Conservation (phyloP, 1,140 invertebrate species). For the Atta colombica region DNA sequence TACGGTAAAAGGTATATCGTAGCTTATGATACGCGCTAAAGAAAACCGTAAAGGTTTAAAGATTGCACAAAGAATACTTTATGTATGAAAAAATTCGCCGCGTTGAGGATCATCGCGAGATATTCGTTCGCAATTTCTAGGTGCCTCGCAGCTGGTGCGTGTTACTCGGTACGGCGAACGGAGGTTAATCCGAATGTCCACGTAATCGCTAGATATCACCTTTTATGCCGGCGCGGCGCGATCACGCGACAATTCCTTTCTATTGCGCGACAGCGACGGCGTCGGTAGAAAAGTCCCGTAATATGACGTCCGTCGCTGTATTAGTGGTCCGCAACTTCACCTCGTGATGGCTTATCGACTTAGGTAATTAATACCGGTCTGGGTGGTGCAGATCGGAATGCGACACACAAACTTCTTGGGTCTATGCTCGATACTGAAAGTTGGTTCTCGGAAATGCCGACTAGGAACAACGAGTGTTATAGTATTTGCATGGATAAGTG, state of each 20-base stretch:
- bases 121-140: conserved; percentile 28
- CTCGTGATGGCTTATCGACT: conserved; percentile 43
- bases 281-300: conserved; percentile 63
- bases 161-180: background rate
- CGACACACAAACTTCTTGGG: conserved; percentile 41
- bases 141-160: conserved; percentile 21
- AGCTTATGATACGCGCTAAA: background rate
- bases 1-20: background rate
- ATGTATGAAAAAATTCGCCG: background rate
- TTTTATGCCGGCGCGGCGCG: conserved; percentile 34
- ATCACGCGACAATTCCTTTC: conserved; percentile 55
- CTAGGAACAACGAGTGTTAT: background rate
- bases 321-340: conserved; percentile 5
- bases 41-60: conserved; percentile 40
- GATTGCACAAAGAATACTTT: conserved; percentile 1
- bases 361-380: conserved; percentile 66
- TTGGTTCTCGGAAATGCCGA: conserved; percentile 15
- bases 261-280: conserved; percentile 20
- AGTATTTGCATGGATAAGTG: conserved; percentile 5
- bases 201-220: conserved; percentile 52
- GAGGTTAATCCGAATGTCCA: conserved; percentile 51
- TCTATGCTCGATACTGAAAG: conserved; percentile 27
- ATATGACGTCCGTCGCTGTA: conserved; percentile 49
- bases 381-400: conserved; percentile 64
- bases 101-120: conserved; percentile 1